Evolutionary conservation across 2,888 invertebrate species (phyloP), one percentile per base, ranked within the genome.

Genomic region (Globia sparganii): DNA sequence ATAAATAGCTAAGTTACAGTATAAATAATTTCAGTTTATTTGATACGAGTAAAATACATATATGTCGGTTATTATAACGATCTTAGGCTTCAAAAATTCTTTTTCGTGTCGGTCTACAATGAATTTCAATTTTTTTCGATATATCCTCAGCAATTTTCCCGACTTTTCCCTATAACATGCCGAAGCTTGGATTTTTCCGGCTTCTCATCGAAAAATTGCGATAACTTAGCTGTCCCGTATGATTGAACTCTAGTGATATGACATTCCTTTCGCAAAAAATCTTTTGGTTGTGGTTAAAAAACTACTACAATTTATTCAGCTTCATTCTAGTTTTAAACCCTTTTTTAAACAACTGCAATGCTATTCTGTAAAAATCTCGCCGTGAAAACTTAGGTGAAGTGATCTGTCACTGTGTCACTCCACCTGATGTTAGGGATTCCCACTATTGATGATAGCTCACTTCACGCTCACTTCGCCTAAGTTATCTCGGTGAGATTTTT

Each of bases 131-230:
- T 18, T 18, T 62, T 31, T 34, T 56, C 49, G 28, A 81, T 49
- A 67, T 58, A 46, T 64, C 4, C 28, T 34, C 28, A 34, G 53
- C 59, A 71, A 82, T 77, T 70, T 80, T 56, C 25, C 25, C 31
- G 28, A 58, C 34, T 37, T 56, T 77, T 66, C 28, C 8, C 13
- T 56, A 18, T 34, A 66, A 77, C 37, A 46, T 21, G 53, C 71
- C 46, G 65, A 59, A 66, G 15, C 13, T 40, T 28, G 53, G 31
- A 53, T 4, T 80, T 82, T 80, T 59, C 77, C 53, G 46, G 31
- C 59, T 49, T 66, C 71, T 71, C 83, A 77, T 82, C 78, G 40
- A 66, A 71, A 65, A 77, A 71, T 77, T 65, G 31, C 43, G 21
- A 70, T 82, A 82, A 67, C 56, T 43, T 49, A 8, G 65, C 61